Evolutionary conservation across 2,113 vertebrate species (phyloP).

Genomic region (Phrynosoma blainvillii): DNA sequence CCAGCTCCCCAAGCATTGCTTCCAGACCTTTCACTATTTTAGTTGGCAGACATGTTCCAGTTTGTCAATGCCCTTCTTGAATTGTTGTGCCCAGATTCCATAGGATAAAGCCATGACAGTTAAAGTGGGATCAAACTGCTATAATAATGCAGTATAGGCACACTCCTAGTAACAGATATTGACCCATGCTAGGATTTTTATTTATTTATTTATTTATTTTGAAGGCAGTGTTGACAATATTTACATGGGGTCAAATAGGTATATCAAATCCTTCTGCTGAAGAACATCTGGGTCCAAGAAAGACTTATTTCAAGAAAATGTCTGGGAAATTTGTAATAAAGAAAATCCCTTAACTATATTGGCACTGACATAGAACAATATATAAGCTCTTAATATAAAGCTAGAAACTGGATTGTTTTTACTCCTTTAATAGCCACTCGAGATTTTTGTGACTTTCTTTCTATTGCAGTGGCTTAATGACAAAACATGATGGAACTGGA

Average conservation of each 20-base stretch:
- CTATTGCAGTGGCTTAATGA: slow-evolving; percentile 14
- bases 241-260: background rate
- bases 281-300: background rate
- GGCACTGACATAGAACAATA: background rate
- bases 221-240: background rate
- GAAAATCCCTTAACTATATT: background rate
- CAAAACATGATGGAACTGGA: slow-evolving; percentile 12
- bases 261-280: rapidly evolving
- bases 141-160: too few relatives aligned
- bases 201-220: too few relatives aligned
- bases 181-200: too few relatives aligned
- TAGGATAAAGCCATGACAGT: too few relatives aligned
- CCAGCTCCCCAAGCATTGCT: too few relatives aligned
- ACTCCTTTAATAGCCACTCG: slow-evolving; percentile 2
- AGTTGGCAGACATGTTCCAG: too few relatives aligned
- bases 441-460: slow-evolving; percentile 11
- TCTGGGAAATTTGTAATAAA: background rate
- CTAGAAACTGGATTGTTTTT: slow-evolving; percentile 22
- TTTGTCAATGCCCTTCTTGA: too few relatives aligned
- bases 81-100: too few relatives aligned
- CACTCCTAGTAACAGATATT: too few relatives aligned
- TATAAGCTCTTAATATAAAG: slow-evolving; percentile 4
- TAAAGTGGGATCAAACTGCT: too few relatives aligned
- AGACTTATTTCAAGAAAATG: slow-evolving; percentile 8
- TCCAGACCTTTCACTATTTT: too few relatives aligned